Base-by-base conservation (phyloP, 2,113 vertebrate species). In the Acrocephalus arundinaceus region DNA sequence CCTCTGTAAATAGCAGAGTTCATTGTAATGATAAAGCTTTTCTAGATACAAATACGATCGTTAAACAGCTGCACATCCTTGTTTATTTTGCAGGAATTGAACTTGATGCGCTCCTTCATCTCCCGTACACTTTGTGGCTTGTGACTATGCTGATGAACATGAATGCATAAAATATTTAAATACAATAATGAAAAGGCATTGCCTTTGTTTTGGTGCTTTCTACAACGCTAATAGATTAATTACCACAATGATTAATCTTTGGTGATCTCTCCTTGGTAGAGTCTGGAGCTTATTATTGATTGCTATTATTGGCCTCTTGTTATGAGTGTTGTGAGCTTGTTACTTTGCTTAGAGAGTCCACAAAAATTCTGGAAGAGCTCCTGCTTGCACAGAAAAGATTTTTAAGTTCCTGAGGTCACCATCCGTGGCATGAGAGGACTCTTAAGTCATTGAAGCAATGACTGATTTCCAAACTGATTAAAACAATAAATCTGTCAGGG, bases 321-420 rank as follows among this genome's bases (percentile, higher is more conserved):
- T 59, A 61, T 65, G 68, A 55, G 22, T 5, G 30, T 71, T 86
- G 59, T 59, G 86, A 76, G 72, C 71, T 94, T 90, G 66, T 92
- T 90, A 45, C 9, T 16, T 35, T 85, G 72, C 65, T 93, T 49
- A 58, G 63, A 46, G 95, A 93, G 45, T 28, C 48, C 15, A 18
- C n/a, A 48, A 89, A 91, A 96, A 89, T 86, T 74, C 35, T 94
- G 54, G 77, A 94, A 94, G 87, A 93, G 71, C 61, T 83, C 2
- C 48, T 61, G 39, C 46, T 95, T 94, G 52, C 55, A 48, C 19
- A 89, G 70, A 39, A 62, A 67, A 76, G n/a, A 7, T 85, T 72
- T 72, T 91, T 51, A 71, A 63, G 24, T 54, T 94, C 52, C 18
- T 39, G 14, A 33, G 63, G 20, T 35, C 33, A 73, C 72, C 62